Conservation (phyloP, 2,888 invertebrate species). For the Stegana nigrithorax region DNA sequence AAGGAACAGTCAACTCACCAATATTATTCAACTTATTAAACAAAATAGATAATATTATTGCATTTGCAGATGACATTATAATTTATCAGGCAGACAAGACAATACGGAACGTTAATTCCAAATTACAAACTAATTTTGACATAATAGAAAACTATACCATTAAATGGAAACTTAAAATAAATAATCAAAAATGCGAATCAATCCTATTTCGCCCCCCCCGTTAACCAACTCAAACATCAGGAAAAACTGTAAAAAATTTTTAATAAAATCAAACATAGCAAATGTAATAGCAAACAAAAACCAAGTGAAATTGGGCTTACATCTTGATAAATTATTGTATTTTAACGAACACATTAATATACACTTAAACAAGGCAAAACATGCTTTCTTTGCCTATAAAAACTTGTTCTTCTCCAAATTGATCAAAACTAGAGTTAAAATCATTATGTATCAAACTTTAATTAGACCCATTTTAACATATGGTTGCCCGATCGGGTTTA, state of each 20-base stretch:
- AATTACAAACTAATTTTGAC: slow-evolving; percentile 6
- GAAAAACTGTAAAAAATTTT: slow-evolving; percentile 21
- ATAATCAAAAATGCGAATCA: slow-evolving; percentile 11
- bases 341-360: neutral
- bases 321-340: slow-evolving; percentile 19
- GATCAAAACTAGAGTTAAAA: neutral
- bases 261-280: neutral
- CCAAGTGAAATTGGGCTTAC: slow-evolving; percentile 4
- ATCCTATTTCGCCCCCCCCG: slow-evolving; percentile 20
- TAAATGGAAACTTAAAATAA: slow-evolving; percentile 19
- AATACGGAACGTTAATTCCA: slow-evolving; percentile 9
- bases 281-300: neutral
- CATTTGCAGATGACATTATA: too few species aligned
- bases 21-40: slow-evolving; percentile 10
- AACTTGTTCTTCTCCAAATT: neutral
- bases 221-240: slow-evolving; percentile 10
- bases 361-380: slow-evolving; percentile 1
- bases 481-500: slow-evolving; percentile 14
- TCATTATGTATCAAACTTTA: slow-evolving; percentile 17
- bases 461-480: too few species aligned
- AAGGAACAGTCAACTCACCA: neutral
- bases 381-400: too few species aligned
- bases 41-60: slow-evolving; percentile 2
- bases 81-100: slow-evolving; percentile 6
- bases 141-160: slow-evolving; percentile 12